Conservation (phyloP, 2,797 vertebrate genomes). For the Tamandua tetradactyla region DNA sequence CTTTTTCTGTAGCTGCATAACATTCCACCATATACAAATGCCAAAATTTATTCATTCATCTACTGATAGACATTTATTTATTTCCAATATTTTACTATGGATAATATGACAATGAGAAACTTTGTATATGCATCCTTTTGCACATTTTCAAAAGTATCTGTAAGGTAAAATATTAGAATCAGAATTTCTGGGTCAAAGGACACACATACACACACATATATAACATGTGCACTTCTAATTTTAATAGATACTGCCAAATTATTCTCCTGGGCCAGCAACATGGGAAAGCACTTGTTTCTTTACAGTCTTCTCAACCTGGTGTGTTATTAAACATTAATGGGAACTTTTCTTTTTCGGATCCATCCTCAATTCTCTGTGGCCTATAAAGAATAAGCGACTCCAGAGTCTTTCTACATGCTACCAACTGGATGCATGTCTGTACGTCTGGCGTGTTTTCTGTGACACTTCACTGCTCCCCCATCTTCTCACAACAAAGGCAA, state of each 20-base stretch:
- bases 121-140: no score
- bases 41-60: fast-evolving
- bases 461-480: no score
- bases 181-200: background rate
- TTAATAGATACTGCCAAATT: no score
- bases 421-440: fast-evolving
- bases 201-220: no score
- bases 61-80: fast-evolving
- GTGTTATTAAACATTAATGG: no score
- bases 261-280: background rate
- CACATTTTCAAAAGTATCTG: background rate
- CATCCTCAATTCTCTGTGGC: background rate
- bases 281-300: background rate
- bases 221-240: background rate
- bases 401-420: background rate
- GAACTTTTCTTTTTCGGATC: background rate
- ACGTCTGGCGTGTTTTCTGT: fast-evolving
- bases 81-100: background rate
- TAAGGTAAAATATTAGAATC: background rate
- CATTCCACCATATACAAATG: background rate
- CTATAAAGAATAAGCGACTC: background rate
- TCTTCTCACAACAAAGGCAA: background rate
- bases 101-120: background rate
- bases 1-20: background rate
- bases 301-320: background rate